Evolutionary conservation across 2,113 vertebrate genomes (phyloP).

Genomic region (Scatophagus argus): DNA sequence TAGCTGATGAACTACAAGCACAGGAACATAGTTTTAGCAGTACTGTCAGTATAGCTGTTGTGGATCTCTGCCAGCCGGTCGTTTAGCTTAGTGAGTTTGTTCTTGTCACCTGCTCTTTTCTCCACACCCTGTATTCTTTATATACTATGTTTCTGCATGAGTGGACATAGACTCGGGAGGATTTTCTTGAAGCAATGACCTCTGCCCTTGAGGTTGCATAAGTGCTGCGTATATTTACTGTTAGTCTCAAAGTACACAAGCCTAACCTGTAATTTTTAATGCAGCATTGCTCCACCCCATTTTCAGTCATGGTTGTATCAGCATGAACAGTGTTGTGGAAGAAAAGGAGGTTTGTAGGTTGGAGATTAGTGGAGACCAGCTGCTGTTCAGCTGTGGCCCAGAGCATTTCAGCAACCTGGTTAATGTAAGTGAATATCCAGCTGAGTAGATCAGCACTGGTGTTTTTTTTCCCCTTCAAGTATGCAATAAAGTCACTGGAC

Average conservation of each 20-base stretch:
- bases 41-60: background rate
- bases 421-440: slow-evolving; percentile 51
- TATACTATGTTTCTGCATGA: slow-evolving; percentile 36
- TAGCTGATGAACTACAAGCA: background rate
- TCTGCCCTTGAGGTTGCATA: slow-evolving; percentile 9
- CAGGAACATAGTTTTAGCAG: background rate
- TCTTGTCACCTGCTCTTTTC: slow-evolving; percentile 9
- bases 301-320: slow-evolving; percentile 30
- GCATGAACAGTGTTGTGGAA: slow-evolving; percentile 55
- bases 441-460: slow-evolving; percentile 33
- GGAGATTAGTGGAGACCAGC: slow-evolving; percentile 76
- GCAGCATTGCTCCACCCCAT: slow-evolving; percentile 22
- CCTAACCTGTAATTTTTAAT: slow-evolving; percentile 15
- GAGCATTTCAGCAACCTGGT: slow-evolving; percentile 62
- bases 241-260: background rate
- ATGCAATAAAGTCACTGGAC: slow-evolving; percentile 3
- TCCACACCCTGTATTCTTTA: slow-evolving; percentile 27
- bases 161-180: slow-evolving; percentile 14
- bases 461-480: slow-evolving; percentile 3
- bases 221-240: background rate
- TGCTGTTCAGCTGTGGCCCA: slow-evolving; percentile 66
- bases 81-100: slow-evolving; percentile 20
- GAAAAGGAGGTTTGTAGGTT: slow-evolving; percentile 80
- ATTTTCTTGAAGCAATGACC: slow-evolving; percentile 12
- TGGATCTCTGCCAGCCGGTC: slow-evolving; percentile 8